Base-by-base conservation (phyloP, 2,797 vertebrate genomes). In the Balearica regulorum region DNA sequence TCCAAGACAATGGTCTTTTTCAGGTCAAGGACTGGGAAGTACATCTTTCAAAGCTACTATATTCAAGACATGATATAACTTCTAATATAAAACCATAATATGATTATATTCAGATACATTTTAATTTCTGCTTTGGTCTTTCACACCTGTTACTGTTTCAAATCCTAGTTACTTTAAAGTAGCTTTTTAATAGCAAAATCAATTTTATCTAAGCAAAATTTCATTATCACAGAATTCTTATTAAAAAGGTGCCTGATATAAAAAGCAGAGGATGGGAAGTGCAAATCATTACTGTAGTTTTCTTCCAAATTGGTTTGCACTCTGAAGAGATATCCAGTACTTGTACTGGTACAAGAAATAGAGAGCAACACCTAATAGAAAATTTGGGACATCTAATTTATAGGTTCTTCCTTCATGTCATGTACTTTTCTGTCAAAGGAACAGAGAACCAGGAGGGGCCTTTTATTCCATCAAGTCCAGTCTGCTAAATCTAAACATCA, bases 171-270 rank as follows among this genome's bases (percentile, higher is more conserved):
- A 62, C 66, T 93, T 84, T 54, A 64, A 26, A 83, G 66, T 31
- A 48, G 89, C n/a, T 83, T 93, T 73, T 77, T 90, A 90, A 94
- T 24, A 71, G 58, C 58, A 55, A 93, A 80, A 95, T 92, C 78
- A 53, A 62, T 93, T 88, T 71, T 65, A 21, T 46, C 71, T 20
- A 66, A 43, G 54, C 28, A 41, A 83, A 89, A 80, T 76, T 43
- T 83, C 51, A 43, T 79, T 39, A 64, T 57, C 33, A 16, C 55
- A 39, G 57, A 77, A 60, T 75, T 87, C 75, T 91, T 76, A 44
- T 92, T 95, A 79, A 64, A 72, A 51, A 72, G 60, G 22, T 58
- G 41, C 58, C 76, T 82, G 35, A 31, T 75, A 83, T 28, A 54
- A 62, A 64, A 72, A 62, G 54, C 26, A 71, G 55, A 80, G 39